phyloP scores from a whole-genome alignment of 2,888 invertebrate species.

The Nephrotoma flavescens region DNA sequence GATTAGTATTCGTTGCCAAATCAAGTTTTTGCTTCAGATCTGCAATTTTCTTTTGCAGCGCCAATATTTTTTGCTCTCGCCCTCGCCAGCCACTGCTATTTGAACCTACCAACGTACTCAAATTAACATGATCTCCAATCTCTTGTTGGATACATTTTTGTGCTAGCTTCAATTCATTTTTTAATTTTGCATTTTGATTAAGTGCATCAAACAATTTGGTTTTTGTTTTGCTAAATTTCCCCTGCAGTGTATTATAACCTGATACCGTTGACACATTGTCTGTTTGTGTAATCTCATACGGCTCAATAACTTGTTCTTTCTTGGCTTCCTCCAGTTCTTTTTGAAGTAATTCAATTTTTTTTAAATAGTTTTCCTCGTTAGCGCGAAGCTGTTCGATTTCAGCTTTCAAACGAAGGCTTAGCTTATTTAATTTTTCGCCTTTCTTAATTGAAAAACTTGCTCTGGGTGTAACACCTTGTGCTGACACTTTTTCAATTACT shows the following conservation, averaged over 20 bases:
- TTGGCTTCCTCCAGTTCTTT: not conserved
- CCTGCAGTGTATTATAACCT: conserved; percentile 24
- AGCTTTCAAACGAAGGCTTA: not conserved
- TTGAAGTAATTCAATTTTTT: not conserved
- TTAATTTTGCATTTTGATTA: conserved; percentile 51
- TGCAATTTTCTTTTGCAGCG: conserved; percentile 49
- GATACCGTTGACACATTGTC: conserved; percentile 2
- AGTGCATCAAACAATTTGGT: conserved; percentile 53
- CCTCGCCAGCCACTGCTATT: conserved; percentile 53
- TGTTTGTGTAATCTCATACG: not conserved
- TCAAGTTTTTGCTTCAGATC: conserved; percentile 40
- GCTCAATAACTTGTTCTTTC: too few species aligned
- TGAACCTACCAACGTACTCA: conserved; percentile 42
- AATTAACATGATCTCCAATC: conserved; percentile 53
- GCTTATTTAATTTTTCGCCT: not conserved
- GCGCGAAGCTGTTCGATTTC: not conserved
- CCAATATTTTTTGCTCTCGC: conserved; percentile 56
- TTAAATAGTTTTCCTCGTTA: not conserved
- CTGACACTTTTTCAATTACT: not conserved
- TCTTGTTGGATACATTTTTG: conserved; percentile 63
- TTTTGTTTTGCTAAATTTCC: conserved; percentile 42
- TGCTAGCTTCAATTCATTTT: conserved; percentile 54
- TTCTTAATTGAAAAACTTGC: not conserved
- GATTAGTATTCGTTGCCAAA: not conserved
- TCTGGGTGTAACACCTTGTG: not conserved